Conservation (phyloP, 1,140 invertebrate species). For the Leptoteleia sp. region DNA sequence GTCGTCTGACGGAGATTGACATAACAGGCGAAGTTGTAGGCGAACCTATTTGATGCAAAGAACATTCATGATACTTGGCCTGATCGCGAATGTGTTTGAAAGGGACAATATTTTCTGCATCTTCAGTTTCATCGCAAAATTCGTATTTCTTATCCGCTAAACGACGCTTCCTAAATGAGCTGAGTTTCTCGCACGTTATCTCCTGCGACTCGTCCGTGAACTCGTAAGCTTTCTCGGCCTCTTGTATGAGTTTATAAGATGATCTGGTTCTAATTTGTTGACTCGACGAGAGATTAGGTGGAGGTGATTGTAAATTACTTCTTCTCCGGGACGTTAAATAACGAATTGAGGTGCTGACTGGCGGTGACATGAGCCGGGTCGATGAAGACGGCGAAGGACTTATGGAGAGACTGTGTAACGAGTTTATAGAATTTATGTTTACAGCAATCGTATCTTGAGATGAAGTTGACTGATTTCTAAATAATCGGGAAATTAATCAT, state of each 20-base stretch:
- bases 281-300: slow-evolving; percentile 64
- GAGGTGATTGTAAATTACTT: slow-evolving; percentile 74
- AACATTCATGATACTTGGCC: slow-evolving; percentile 72
- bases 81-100: slow-evolving; percentile 83
- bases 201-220: slow-evolving; percentile 90
- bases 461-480: slow-evolving; percentile 23
- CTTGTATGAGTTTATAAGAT: slow-evolving; percentile 76
- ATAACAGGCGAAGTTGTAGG: slow-evolving; percentile 74
- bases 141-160: slow-evolving; percentile 96
- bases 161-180: slow-evolving; percentile 89
- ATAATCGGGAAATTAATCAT: too few species aligned
- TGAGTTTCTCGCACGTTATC: slow-evolving; percentile 89
- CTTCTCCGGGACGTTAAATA: slow-evolving; percentile 74
- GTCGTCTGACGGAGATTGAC: slow-evolving; percentile 71
- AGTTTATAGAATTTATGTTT: slow-evolving; percentile 74
- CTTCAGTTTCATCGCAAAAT: slow-evolving; percentile 88
- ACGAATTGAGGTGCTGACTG: slow-evolving; percentile 73
- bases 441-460: slow-evolving; percentile 45
- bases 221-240: slow-evolving; percentile 90
- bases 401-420: slow-evolving; percentile 75
- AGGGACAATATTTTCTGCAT: slow-evolving; percentile 91
- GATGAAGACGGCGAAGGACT: slow-evolving; percentile 75
- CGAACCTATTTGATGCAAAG: slow-evolving; percentile 74
- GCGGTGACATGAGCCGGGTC: slow-evolving; percentile 77
- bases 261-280: slow-evolving; percentile 73